Evolutionary conservation across 2,797 vertebrate species (phyloP).

Genomic region (Ficedula albicollis): DNA sequence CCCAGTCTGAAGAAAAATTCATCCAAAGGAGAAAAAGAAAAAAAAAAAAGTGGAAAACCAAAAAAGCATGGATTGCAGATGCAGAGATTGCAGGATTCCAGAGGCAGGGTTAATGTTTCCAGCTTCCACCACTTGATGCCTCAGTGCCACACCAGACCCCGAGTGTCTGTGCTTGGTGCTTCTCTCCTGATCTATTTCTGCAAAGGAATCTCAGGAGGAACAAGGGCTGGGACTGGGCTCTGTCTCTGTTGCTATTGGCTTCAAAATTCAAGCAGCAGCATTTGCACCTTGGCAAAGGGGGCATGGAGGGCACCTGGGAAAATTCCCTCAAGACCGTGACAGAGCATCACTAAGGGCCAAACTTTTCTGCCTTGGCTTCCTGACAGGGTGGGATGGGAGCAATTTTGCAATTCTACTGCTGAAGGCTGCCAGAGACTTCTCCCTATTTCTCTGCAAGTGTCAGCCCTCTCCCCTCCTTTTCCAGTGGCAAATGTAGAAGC

Average conservation of each 20-base stretch:
- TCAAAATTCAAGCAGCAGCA: not conserved
- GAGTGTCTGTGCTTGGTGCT: not conserved
- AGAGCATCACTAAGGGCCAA: not conserved
- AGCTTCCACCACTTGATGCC: not conserved
- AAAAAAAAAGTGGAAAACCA: fast-evolving
- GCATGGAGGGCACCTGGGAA: not conserved
- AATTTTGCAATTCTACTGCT: not conserved
- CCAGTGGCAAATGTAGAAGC: not conserved
- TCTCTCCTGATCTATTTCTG: not conserved
- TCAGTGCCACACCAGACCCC: fast-evolving
- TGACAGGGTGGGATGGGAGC: not conserved
- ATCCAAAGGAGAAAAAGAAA: not conserved
- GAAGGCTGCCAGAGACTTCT: not conserved
- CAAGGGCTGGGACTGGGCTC: not conserved
- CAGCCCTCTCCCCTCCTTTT: not conserved
- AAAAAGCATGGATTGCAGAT: not conserved
- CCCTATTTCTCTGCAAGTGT: not conserved
- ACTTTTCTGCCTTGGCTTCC: not conserved
- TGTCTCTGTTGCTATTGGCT: not conserved
- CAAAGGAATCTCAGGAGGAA: not conserved
- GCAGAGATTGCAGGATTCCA: not conserved
- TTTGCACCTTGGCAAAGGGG: not conserved
- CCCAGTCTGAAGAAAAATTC: not conserved
- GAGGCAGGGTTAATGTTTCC: not conserved
- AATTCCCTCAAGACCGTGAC: not conserved